phyloP scores from a whole-genome alignment of 2,797 vertebrate species.

The Ciconia nigra region DNA sequence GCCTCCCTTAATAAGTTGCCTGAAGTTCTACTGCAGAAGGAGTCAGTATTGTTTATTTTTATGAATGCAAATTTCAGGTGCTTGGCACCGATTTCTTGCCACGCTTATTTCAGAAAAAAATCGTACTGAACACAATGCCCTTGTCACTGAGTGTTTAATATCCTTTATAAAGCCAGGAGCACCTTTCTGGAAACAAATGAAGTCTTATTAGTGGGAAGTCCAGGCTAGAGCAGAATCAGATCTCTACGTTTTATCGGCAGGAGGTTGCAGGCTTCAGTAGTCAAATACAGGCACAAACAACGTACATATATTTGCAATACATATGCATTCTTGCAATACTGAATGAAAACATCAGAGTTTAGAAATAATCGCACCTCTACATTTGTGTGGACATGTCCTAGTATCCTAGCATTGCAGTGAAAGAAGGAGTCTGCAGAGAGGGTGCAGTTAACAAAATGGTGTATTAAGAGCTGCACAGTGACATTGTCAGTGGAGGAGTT shows the following conservation, averaged over 20 bases:
- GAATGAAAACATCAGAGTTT: not conserved
- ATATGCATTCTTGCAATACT: not conserved
- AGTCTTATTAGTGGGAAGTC: not conserved
- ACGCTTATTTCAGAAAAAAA: not conserved
- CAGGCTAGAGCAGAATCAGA: not conserved
- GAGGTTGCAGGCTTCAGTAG: not conserved
- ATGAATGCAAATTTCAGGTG: not conserved
- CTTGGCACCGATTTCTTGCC: not conserved
- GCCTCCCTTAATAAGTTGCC: not conserved
- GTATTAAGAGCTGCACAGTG: not conserved
- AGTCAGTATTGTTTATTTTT: not conserved
- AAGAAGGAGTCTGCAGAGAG: not conserved
- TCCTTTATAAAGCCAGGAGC: not conserved
- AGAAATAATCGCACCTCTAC: not conserved
- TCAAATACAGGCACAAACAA: not conserved
- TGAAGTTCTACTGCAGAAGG: not conserved
- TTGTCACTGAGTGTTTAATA: not conserved
- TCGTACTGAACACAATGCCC: not conserved
- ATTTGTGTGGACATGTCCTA: not conserved
- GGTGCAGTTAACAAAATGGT: not conserved
- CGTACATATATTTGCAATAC: not conserved
- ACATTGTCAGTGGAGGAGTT: not conserved
- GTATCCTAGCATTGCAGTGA: not conserved
- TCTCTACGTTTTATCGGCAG: not conserved
- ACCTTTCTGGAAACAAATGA: slow-evolving; percentile 18